A percentile compares a stretch with the other conserved stretches of the same genome.
Conservation (phyloP, 2,797 vertebrate genomes). For the Echeneis naucrates region DNA sequence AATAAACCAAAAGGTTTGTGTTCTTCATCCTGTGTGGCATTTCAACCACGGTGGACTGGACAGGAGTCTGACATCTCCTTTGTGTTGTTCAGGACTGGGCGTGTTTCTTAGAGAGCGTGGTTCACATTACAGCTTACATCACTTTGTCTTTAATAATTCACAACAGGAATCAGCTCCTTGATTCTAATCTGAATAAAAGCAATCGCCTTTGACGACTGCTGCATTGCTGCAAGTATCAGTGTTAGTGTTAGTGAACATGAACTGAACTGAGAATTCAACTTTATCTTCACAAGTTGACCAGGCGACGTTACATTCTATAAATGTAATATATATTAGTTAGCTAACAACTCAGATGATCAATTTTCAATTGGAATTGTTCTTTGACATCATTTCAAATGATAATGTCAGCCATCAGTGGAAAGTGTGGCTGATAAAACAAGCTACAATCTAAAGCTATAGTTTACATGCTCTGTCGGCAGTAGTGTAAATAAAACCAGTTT, state of each 20-base stretch:
- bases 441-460: neutral
- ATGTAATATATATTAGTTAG: too few species aligned
- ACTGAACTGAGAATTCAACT: too few species aligned
- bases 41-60: slow-evolving; percentile 30
- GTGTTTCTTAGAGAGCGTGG: slow-evolving; percentile 12
- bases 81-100: slow-evolving; percentile 6
- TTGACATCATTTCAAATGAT: neutral
- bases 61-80: slow-evolving; percentile 12
- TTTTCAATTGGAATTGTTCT: neutral
- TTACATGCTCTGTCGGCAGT: neutral
- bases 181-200: slow-evolving; percentile 3
- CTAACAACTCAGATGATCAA: too few species aligned
- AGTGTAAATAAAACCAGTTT: neutral
- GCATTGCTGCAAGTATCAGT: too few species aligned
- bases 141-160: slow-evolving; percentile 35
- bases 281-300: neutral
- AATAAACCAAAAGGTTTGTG: slow-evolving; percentile 62
- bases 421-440: neutral
- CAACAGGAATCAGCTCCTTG: neutral
- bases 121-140: slow-evolving; percentile 34
- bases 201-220: neutral
- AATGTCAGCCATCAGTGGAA: neutral
- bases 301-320: neutral
- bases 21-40: slow-evolving; percentile 27
- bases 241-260: too few species aligned